These are phyloP conservation scores for Priocnemis perturbator DNA, from an alignment of 2,888 invertebrate genomes.

Conservation along the genomic window DNA sequence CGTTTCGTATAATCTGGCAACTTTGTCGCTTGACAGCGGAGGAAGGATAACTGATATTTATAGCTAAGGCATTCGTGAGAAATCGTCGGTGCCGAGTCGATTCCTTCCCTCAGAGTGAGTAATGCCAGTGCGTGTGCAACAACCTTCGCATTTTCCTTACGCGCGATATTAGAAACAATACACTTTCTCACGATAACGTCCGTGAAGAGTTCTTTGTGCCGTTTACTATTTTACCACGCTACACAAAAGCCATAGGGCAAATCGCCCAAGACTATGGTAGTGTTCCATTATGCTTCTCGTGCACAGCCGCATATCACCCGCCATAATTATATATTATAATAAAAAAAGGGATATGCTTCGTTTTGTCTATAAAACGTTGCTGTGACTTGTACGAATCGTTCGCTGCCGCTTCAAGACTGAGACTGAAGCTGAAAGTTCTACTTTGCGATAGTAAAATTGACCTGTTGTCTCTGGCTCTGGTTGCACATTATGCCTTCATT, in stretches of 20 bases:
- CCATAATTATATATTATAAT: too few relatives aligned
- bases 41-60: background rate
- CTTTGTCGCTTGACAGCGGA: background rate
- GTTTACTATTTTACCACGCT: conserved; percentile 28
- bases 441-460: too few relatives aligned
- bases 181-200: conserved; percentile 41
- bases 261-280: background rate
- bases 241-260: background rate
- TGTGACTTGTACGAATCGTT: too few relatives aligned
- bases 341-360: too few relatives aligned
- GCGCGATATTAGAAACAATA: conserved; percentile 44
- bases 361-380: too few relatives aligned
- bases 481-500: too few relatives aligned
- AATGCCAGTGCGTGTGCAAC: conserved; percentile 11
- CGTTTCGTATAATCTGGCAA: background rate
- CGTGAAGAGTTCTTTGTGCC: conserved; percentile 11
- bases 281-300: too few relatives aligned
- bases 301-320: too few relatives aligned
- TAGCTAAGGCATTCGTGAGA: conserved; percentile 18
- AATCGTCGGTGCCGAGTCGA: conserved; percentile 21
- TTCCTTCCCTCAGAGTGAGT: conserved; percentile 17
- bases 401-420: too few relatives aligned
- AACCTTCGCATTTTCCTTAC: conserved; percentile 35
- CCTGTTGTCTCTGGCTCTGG: too few relatives aligned
- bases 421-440: too few relatives aligned